phyloP scores from a whole-genome alignment of 2,113 vertebrate genomes.

The Euleptes europaea region DNA sequence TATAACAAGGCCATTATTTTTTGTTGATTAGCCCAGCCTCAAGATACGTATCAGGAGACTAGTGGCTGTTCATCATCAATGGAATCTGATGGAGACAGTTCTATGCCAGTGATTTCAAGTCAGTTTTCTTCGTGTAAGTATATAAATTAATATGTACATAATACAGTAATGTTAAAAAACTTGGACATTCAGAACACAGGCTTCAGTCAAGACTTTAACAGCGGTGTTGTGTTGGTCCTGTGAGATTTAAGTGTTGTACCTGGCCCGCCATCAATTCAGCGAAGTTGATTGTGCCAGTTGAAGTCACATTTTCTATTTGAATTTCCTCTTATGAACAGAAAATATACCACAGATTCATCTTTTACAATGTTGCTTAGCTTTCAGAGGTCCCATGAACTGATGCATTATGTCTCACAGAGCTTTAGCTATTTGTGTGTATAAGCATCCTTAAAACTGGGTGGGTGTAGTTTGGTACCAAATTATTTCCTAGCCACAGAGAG shows the following conservation, averaged over 20 bases:
- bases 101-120: constrained; percentile 8
- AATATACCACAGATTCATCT: not conserved
- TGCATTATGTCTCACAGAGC: not conserved
- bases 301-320: not conserved
- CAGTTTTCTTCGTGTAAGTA: constrained; percentile 67
- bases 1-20: not conserved
- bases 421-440: not conserved
- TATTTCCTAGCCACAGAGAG: not conserved
- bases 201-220: not conserved
- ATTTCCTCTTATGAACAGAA: no score
- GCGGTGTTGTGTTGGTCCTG: not conserved
- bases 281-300: not conserved
- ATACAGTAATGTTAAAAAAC: not conserved
- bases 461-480: not conserved
- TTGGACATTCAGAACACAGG: not conserved
- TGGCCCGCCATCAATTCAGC: not conserved
- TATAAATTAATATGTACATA: not conserved
- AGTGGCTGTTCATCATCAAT: not conserved
- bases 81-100: not conserved
- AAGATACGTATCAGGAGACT: not conserved
- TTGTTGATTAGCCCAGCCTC: constrained; percentile 1
- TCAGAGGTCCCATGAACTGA: not conserved
- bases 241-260: not conserved
- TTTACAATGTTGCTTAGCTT: not conserved
- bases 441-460: not conserved